These are phyloP conservation scores for Scopus umbretta DNA, from an alignment of 2,113 vertebrate species.

Conservation along the genomic window DNA sequence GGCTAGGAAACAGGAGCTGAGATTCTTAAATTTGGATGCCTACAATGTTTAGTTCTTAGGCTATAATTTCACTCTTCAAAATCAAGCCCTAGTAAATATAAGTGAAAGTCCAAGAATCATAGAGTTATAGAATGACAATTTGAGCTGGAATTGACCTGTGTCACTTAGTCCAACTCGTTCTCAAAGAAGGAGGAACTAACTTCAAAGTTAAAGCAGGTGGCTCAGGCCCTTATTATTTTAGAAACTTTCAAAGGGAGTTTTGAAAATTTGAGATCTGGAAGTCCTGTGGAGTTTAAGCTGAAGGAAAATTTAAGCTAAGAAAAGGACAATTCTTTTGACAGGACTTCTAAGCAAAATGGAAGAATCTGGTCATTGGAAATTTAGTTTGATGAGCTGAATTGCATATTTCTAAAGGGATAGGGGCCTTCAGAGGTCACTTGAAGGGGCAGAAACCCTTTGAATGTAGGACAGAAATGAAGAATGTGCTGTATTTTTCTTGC, in stretches of 20 bases:
- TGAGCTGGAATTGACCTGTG: neutral
- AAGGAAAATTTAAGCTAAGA: neutral
- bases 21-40: neutral
- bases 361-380: neutral
- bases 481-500: neutral
- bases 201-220: neutral
- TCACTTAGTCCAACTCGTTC: neutral
- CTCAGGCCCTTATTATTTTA: neutral
- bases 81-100: neutral
- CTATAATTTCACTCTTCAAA: neutral
- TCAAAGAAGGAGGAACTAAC: neutral
- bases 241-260: neutral
- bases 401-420: neutral
- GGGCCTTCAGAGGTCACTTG: neutral
- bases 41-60: neutral
- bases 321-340: neutral
- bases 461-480: neutral
- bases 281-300: neutral
- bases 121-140: neutral
- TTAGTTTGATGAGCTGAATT: neutral
- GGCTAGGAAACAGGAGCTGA: neutral
- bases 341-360: neutral
- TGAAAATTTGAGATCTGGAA: neutral
- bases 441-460: neutral
- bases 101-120: neutral